Evolutionary conservation across 2,888 invertebrate genomes (phyloP).

Genomic region (Linnaemya tessellans): DNA sequence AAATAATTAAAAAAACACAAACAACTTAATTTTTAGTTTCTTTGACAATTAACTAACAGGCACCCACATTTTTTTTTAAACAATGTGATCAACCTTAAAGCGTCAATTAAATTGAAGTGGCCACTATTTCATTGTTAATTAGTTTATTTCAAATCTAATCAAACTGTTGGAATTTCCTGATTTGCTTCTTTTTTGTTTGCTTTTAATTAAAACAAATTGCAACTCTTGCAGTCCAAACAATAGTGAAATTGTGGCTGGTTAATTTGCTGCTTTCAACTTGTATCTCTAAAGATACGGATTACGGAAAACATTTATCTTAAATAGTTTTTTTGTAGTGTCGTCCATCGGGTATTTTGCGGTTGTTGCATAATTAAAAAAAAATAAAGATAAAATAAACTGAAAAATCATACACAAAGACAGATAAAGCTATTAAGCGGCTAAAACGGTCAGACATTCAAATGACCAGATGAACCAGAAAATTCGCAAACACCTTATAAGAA

Average conservation of each 20-base stretch:
- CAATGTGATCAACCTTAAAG: slow-evolving; percentile 16
- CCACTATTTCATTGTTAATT: slow-evolving; percentile 33
- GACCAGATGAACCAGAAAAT: slow-evolving; percentile 47
- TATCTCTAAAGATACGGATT: slow-evolving; percentile 14
- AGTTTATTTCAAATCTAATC: slow-evolving; percentile 36
- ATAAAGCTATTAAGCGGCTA: slow-evolving; percentile 39
- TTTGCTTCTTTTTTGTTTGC: background rate
- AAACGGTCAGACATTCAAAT: slow-evolving; percentile 7
- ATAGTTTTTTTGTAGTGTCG: slow-evolving; percentile 44
- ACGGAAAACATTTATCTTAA: slow-evolving; percentile 59
- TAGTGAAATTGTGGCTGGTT: slow-evolving; percentile 31
- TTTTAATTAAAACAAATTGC: slow-evolving; percentile 55
- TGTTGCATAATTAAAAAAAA: slow-evolving; percentile 35
- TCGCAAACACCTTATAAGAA: slow-evolving; percentile 16
- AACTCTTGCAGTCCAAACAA: slow-evolving; percentile 33
- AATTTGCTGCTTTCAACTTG: background rate
- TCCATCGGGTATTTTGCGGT: slow-evolving; percentile 39
- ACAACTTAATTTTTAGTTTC: background rate
- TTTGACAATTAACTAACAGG: background rate
- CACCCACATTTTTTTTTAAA: slow-evolving; percentile 25
- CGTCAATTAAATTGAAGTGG: slow-evolving; percentile 26
- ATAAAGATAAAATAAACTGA: background rate
- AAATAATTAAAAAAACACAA: no score
- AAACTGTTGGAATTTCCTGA: slow-evolving; percentile 51
- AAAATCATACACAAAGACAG: background rate